phyloP scores from a whole-genome alignment of 92 coral and sea anemone genomes.

The Parazoanthus swiftii region DNA sequence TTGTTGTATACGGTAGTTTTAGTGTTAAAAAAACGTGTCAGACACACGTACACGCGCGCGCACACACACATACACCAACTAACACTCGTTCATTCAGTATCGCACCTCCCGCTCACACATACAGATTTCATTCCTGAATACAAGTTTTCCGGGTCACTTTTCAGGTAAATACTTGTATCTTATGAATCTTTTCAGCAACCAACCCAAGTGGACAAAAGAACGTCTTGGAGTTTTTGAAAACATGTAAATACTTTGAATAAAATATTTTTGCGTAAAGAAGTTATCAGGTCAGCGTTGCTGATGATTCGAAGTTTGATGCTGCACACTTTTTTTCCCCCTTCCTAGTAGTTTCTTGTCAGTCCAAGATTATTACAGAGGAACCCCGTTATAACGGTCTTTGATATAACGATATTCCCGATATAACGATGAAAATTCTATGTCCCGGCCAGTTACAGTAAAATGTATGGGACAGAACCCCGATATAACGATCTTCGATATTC shows the following conservation, averaged over 20 bases:
- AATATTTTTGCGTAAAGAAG: background rate
- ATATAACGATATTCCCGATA: too few species aligned
- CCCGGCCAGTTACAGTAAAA: too few species aligned
- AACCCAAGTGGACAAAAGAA: too few species aligned
- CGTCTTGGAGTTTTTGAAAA: background rate
- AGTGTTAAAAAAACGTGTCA: too few species aligned
- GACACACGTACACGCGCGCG: background rate
- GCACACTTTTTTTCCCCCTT: background rate
- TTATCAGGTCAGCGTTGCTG: background rate
- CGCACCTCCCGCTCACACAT: background rate
- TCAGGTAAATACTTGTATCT: background rate
- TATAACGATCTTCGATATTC: too few species aligned
- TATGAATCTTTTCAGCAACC: background rate
- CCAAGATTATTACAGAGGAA: too few species aligned
- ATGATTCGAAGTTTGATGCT: background rate
- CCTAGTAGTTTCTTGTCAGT: too few species aligned
- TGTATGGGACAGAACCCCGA: too few species aligned
- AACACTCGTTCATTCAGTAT: background rate
- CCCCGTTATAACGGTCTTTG: too few species aligned
- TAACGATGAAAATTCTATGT: too few species aligned
- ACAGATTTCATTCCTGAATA: background rate
- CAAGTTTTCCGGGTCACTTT: background rate
- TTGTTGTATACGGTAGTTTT: too few species aligned
- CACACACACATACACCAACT: background rate
- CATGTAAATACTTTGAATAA: constrained; percentile 23